Base-by-base conservation (phyloP, 2,113 vertebrate genomes). In the Cisticola juncidis region DNA sequence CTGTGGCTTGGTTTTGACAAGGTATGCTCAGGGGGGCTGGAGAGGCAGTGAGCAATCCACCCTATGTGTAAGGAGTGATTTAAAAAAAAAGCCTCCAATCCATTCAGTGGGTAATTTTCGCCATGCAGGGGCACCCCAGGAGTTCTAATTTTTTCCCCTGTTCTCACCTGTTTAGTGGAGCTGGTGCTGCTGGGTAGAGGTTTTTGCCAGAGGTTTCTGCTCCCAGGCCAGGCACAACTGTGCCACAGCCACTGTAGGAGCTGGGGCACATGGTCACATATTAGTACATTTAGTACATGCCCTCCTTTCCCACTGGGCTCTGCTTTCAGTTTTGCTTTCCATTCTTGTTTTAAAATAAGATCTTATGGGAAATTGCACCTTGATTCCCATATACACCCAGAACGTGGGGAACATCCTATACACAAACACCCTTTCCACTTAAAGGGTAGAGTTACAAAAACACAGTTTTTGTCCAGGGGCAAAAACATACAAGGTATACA, bases 71-170 rank as follows among this genome's bases (percentile, higher is more conserved):
- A 66, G 12, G 31, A 6, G 13, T 44, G 28, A 61, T 66, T 66
- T 51, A 66, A 86, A 61, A 10, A 80, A 68, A 68, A 62, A 87
- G 9, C 38, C 48, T 87, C 38, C 44, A 83, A 86, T 53, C 25
- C 11, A 48, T 23, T 36, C 2, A 6, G 9, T 56, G 51, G 36
- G n/a, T 8, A 51, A 35, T n/a, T 76, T 11, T 66, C 20, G 45
- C 36, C 23, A 19, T n/a, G 60, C 25, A 70, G 45, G 40, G 42
- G 9, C 29, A 51, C 8, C 9, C 16, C n/a, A 62, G 31, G 25
- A 24, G 8, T 8, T 40, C 60, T 26, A 3, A 4, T 3, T 31
- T 57, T 38, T 10, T 0, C 4, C 5, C 35, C 10, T 17, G 1
- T 25, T 74, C 6, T 33, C 31, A 38, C 14, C 7, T 16, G 5